phyloP scores from a whole-genome alignment of 2,888 invertebrate species.

The Harmothoe impar region DNA sequence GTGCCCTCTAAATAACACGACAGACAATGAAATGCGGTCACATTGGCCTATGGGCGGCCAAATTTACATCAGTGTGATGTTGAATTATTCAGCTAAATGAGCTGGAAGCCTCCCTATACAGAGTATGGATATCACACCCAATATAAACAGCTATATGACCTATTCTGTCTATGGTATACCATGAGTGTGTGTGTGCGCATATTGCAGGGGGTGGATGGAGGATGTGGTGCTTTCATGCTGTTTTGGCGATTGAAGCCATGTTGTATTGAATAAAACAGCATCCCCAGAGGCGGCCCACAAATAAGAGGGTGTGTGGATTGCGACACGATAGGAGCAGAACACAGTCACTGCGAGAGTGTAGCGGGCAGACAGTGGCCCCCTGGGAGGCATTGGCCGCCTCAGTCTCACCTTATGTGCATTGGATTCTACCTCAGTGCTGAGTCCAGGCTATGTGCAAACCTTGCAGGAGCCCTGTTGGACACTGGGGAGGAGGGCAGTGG shows the following conservation, averaged over 20 bases:
- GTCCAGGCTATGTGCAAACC: no score
- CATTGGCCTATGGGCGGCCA: not conserved
- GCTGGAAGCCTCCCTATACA: not conserved
- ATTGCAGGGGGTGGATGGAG: not conserved
- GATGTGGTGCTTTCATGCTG: not conserved
- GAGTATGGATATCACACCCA: no score
- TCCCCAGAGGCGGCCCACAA: not conserved
- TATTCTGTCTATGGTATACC: no score
- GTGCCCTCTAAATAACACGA: not conserved
- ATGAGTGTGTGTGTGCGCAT: no score
- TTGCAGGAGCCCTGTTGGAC: no score
- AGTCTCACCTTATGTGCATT: not conserved
- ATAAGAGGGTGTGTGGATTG: not conserved
- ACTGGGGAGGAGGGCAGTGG: not conserved
- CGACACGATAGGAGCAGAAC: not conserved
- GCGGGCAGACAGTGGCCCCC: not conserved
- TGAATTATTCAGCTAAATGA: conserved; percentile 37
- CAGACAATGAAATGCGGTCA: conserved; percentile 1
- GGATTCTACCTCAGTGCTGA: not conserved
- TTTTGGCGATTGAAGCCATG: not conserved
- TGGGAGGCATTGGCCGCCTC: not conserved
- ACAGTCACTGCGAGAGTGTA: not conserved
- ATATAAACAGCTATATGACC: no score
- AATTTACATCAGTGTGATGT: conserved; percentile 6
- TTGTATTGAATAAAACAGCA: conserved; percentile 30